Evolutionary conservation across 2,888 invertebrate species (phyloP).

Genomic region (Lasioglossum pauxillum): DNA sequence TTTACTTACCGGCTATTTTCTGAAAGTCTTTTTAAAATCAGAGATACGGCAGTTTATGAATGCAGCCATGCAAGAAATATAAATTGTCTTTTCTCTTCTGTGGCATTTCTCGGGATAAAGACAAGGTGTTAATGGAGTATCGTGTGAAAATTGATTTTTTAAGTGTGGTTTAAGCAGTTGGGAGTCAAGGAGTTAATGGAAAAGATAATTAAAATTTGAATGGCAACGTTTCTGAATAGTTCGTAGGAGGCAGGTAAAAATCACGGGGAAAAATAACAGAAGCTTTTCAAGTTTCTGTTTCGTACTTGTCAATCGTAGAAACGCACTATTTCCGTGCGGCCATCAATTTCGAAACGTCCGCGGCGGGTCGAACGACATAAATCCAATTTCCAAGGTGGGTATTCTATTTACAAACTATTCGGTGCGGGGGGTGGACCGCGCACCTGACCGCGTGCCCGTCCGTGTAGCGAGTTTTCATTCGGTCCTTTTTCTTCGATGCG

Average conservation of each 20-base stretch:
- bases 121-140: too few relatives aligned
- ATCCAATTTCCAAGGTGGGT: slow-evolving; percentile 59
- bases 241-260: background rate
- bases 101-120: background rate
- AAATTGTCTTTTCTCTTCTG: background rate
- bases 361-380: slow-evolving; percentile 53
- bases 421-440: background rate
- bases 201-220: background rate
- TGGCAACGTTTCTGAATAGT: background rate
- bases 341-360: slow-evolving; percentile 51
- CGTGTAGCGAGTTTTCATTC: slow-evolving; percentile 43
- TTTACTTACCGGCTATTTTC: background rate
- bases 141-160: background rate
- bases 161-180: background rate
- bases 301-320: slow-evolving; percentile 56
- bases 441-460: slow-evolving; percentile 39
- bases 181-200: background rate
- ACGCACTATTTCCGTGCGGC: slow-evolving; percentile 54
- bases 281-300: slow-evolving; percentile 43
- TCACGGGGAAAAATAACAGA: background rate
- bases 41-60: too few relatives aligned
- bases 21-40: background rate
- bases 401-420: slow-evolving; percentile 62
- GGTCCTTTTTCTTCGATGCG: slow-evolving; percentile 41
- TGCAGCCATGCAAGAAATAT: background rate